phyloP scores from a whole-genome alignment of 2,888 invertebrate genomes.

The Pegoplata infirma region DNA sequence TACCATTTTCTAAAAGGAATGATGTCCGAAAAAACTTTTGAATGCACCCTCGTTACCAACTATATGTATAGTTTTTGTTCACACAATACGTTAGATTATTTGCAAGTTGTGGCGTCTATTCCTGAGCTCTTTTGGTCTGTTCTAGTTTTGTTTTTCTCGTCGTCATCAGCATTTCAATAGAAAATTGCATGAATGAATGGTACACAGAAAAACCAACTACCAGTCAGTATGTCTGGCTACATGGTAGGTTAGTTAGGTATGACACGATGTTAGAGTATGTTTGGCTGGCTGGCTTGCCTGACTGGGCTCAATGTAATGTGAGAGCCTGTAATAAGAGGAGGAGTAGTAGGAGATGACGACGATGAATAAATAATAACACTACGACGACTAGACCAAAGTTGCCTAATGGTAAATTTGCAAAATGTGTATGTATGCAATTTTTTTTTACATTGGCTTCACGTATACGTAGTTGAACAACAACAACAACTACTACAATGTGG shows the following conservation, averaged over 20 bases:
- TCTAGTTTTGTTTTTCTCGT: conserved; percentile 34
- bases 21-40: no score
- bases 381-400: conserved; percentile 37
- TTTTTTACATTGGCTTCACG: conserved; percentile 40
- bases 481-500: neutral
- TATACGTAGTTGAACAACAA: neutral
- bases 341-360: conserved; percentile 28
- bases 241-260: conserved; percentile 43
- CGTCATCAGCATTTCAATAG: conserved; percentile 49
- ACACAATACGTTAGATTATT: conserved; percentile 37
- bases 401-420: conserved; percentile 34
- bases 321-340: conserved; percentile 7
- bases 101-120: conserved; percentile 53
- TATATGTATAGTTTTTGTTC: conserved; percentile 37
- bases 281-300: conserved; percentile 26
- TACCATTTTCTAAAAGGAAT: no score
- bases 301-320: neutral
- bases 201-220: conserved; percentile 22
- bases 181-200: conserved; percentile 57
- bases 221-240: conserved; percentile 17
- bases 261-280: neutral
- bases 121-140: conserved; percentile 34
- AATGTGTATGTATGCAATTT: conserved; percentile 36
- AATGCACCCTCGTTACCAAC: no score
- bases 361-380: no score